Evolutionary conservation across 2,888 invertebrate species (phyloP), one percentile per base, ranked within the genome.

Genomic region (Leptinotarsa tumamoca): DNA sequence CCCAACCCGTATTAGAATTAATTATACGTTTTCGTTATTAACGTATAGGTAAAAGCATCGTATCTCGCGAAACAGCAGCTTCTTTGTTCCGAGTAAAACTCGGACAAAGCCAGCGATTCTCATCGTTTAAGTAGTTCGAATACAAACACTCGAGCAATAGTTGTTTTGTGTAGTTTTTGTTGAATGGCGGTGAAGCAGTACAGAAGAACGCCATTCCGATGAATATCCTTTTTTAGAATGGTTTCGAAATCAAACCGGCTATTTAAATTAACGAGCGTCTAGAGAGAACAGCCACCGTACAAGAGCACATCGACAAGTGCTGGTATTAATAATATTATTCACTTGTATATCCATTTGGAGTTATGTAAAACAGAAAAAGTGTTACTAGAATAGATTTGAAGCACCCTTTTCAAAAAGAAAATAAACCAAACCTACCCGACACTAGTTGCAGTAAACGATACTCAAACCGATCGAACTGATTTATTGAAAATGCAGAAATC

Each of bases 111-210:
- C 70, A 49, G 49, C 70, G 58, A 49, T 15, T 70, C 49, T 49
- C 70, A 70, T 49, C 70, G 58, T 70, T 58, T 5, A 23, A 69
- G 21, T 56, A 68, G 69, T 56, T 69, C 43, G 68, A 43, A 70
- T 70, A 61, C 70, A 58, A 58, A 70, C 70, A 70, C 70, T 70
- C 27, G 50, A 18, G 70, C 70, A 49, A 68, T 69, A 27, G 54
- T 69, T 33, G 70, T 70, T 58, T 18, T 63, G 63, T 43, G 13
- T 27, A 63, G 33, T 63, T 63, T 63, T 63, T 63, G 63, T 63
- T 17, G 10, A n/a, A 63, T 58, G 33, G 43, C 63, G 63, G 63
- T 17, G 63, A 63, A 17, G 17, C 43, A 43, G 43, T 33, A 63
- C 17, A 63, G 33, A 63, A 63, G 63, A 63, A n/a, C 63, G 43